These are phyloP conservation scores for Caenorhabditis afra DNA, from an alignment of 2,888 invertebrate species.

Conservation along the genomic window DNA sequence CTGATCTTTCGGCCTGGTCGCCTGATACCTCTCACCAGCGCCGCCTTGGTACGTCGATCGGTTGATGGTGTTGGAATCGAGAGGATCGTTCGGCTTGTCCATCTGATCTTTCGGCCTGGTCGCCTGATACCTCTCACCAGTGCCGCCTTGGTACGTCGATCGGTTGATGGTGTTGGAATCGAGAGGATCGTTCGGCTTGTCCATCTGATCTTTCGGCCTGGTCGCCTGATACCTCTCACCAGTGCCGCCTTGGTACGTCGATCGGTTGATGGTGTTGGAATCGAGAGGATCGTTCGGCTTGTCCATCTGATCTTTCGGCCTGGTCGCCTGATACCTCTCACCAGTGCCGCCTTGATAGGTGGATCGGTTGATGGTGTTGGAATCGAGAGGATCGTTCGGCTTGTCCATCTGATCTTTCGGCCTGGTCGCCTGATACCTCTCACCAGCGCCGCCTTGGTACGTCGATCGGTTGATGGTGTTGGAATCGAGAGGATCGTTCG, in stretches of 20 bases:
- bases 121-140: conserved; percentile 22
- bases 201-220: conserved; percentile 23
- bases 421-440: conserved; percentile 16
- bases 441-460: conserved; percentile 27
- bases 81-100: conserved; percentile 19
- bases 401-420: conserved; percentile 27
- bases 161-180: conserved; percentile 26
- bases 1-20: conserved; percentile 22
- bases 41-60: conserved; percentile 32
- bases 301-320: conserved; percentile 27
- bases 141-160: conserved; percentile 24
- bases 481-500: conserved; percentile 19
- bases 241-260: conserved; percentile 25
- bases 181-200: conserved; percentile 15
- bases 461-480: conserved; percentile 26
- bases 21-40: conserved; percentile 19
- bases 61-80: conserved; percentile 30
- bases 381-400: conserved; percentile 20
- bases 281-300: conserved; percentile 19
- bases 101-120: conserved; percentile 22
- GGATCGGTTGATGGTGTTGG: conserved; percentile 19
- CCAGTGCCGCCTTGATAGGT: conserved; percentile 31
- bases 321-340: conserved; percentile 15
- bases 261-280: conserved; percentile 23
- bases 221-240: conserved; percentile 21